phyloP scores from a whole-genome alignment of 2,888 invertebrate genomes.

The Harmothoe impar region DNA sequence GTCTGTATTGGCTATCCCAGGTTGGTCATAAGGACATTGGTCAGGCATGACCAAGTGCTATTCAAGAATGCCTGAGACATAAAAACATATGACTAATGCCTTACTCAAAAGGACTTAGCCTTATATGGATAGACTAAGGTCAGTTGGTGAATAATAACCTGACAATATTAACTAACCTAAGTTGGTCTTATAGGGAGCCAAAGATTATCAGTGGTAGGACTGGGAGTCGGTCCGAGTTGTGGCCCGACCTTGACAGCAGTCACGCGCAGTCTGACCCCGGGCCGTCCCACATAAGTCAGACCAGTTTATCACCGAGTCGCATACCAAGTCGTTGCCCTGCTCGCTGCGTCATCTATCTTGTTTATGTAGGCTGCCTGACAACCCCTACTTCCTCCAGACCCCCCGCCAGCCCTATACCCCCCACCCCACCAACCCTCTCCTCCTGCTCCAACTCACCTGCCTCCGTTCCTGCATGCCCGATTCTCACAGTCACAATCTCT shows the following conservation, averaged over 20 bases:
- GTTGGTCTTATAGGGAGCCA: no score
- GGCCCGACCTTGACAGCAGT: slow-evolving; percentile 9
- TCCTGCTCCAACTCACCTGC: not conserved
- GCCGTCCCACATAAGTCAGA: slow-evolving; percentile 36
- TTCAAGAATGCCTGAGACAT: no score
- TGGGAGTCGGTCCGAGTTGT: no score
- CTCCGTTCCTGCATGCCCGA: not conserved
- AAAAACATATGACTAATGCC: no score
- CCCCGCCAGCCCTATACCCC: not conserved
- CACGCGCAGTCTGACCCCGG: slow-evolving; percentile 19
- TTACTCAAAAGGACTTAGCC: no score
- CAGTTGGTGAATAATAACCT: no score
- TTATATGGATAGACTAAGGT: no score
- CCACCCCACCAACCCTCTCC: not conserved
- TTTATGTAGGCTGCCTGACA: slow-evolving; percentile 44
- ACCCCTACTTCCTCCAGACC: not conserved
- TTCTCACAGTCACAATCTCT: not conserved
- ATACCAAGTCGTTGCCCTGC: slow-evolving; percentile 41
- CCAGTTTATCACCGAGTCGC: slow-evolving; percentile 33
- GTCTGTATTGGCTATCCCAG: no score
- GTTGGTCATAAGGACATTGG: no score
- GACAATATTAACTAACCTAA: no score
- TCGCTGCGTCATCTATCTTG: slow-evolving; percentile 24
- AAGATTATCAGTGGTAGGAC: no score
- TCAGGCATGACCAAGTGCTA: no score